These are phyloP conservation scores for Hypanus sabinus DNA, from an alignment of 2,113 vertebrate genomes.

Conservation along the genomic window DNA sequence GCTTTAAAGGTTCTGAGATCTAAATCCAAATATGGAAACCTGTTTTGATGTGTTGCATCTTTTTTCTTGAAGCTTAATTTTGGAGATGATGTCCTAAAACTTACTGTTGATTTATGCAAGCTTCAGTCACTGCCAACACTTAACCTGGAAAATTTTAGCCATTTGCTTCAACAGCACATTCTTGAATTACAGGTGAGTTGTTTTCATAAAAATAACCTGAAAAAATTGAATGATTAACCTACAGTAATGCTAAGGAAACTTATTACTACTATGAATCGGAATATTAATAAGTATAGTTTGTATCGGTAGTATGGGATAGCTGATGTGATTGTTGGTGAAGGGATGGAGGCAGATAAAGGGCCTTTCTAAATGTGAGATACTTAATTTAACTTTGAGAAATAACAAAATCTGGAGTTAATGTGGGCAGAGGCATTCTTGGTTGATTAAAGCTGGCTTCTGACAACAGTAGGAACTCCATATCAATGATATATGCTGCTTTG, in stretches of 20 bases:
- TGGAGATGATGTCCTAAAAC: constrained; percentile 69
- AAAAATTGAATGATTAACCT: not conserved
- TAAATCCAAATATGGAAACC: not conserved
- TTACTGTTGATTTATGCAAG: constrained; percentile 66
- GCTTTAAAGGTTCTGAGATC: not conserved
- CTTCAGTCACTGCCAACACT: constrained; percentile 58
- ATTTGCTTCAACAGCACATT: constrained; percentile 75
- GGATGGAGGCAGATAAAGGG: not conserved
- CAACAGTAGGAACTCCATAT: not conserved
- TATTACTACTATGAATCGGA: too few relatives aligned
- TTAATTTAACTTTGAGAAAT: not conserved
- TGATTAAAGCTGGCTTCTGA: not conserved
- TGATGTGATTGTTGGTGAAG: not conserved
- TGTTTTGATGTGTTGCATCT: constrained; percentile 39
- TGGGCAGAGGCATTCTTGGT: not conserved
- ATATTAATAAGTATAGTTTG: not conserved
- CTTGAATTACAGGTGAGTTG: constrained; percentile 78
- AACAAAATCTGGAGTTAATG: not conserved
- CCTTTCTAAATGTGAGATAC: not conserved
- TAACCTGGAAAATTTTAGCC: constrained; percentile 61
- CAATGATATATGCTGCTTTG: not conserved
- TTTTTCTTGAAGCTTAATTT: constrained; percentile 68
- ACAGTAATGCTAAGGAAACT: not conserved
- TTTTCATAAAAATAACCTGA: not conserved
- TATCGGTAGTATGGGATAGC: not conserved